A percentile compares a stretch with the other conserved stretches of the same genome.
Conservation (phyloP, 2,888 invertebrate genomes). For the Hypena proboscidalis region DNA sequence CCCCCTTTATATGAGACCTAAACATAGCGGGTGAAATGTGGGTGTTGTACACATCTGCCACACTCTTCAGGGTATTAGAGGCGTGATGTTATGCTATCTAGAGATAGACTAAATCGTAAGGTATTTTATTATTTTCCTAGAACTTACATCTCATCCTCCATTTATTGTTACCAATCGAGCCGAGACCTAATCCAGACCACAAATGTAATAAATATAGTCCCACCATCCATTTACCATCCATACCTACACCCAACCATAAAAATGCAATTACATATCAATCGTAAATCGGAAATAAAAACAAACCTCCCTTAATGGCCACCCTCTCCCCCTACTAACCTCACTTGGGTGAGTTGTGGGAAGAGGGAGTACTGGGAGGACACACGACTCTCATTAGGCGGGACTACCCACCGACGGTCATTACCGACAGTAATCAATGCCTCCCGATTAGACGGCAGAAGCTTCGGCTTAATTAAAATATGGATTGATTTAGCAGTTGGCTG, state of each 20-base stretch:
- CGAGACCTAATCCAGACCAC: no score
- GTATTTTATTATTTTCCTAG: no score
- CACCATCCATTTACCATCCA: not conserved
- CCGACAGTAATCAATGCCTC: constrained; percentile 70
- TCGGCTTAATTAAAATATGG: constrained; percentile 56
- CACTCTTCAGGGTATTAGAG: no score
- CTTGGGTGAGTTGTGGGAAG: no score
- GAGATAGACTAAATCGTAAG: no score
- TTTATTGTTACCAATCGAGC: no score
- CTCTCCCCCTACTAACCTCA: constrained; percentile 39
- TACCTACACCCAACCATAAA: constrained; percentile 5
- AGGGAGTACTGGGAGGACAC: constrained; percentile 45
- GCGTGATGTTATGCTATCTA: no score
- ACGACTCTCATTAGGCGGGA: constrained; percentile 60
- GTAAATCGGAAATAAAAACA: constrained; percentile 25
- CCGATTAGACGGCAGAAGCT: constrained; percentile 62
- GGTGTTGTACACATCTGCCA: no score
- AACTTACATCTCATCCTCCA: no score
- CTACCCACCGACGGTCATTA: constrained; percentile 58
- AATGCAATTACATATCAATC: constrained; percentile 22
- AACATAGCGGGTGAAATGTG: no score
- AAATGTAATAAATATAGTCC: no score
- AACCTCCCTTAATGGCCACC: constrained; percentile 37
- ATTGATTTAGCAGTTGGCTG: constrained; percentile 16
- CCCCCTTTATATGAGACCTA: no score